Percentiles rank a stretch among this genome's conserved stretches.
These are phyloP conservation scores for Drosophila pruinosa DNA, from an alignment of 1,140 invertebrate species.

Conservation along the genomic window DNA sequence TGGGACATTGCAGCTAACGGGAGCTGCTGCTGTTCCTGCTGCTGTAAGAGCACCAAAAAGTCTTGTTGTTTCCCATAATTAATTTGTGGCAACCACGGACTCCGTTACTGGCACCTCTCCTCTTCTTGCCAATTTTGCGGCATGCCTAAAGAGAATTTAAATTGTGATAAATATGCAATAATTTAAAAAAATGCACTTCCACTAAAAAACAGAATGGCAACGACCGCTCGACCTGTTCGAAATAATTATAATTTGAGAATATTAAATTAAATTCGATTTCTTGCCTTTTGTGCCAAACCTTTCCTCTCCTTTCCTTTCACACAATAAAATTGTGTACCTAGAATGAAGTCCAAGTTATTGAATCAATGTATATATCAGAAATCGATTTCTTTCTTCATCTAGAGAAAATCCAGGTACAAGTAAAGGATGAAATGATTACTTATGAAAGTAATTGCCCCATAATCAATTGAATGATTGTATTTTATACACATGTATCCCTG, in stretches of 20 bases:
- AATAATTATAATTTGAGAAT: too few relatives aligned
- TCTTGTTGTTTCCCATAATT: constrained; percentile 57
- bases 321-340: neutral
- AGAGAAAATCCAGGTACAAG: neutral
- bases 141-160: neutral
- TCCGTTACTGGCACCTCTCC: neutral
- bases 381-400: neutral
- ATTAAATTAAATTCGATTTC: too few relatives aligned
- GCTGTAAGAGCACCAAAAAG: constrained; percentile 26
- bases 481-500: neutral
- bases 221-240: too few relatives aligned
- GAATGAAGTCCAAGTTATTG: neutral
- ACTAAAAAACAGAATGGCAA: neutral
- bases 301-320: too few relatives aligned
- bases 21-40: too few relatives aligned
- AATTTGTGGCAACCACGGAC: constrained; percentile 38
- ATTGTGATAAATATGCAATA: neutral
- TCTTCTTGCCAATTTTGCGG: neutral
- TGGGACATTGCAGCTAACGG: constrained; percentile 17
- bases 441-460: neutral
- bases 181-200: neutral
- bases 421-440: neutral
- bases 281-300: too few relatives aligned
- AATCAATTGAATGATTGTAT: neutral
- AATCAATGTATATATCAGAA: neutral